Conservation (phyloP, 2,888 invertebrate genomes). For the Temnothorax rugatulus region DNA sequence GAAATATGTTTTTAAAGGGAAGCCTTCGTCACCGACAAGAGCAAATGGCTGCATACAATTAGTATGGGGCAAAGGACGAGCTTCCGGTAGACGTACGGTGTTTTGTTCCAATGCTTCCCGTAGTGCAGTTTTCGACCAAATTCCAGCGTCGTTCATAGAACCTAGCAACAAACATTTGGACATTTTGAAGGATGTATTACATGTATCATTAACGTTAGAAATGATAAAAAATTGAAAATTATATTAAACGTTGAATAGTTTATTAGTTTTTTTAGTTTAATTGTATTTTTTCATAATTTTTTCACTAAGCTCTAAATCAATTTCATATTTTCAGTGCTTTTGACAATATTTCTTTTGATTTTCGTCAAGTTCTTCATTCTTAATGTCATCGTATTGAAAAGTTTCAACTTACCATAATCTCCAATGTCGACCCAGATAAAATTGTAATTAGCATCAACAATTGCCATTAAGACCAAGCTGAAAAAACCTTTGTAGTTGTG, state of each 20-base stretch:
- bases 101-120: not conserved
- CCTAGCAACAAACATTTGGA: not conserved
- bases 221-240: no score
- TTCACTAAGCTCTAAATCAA: no score
- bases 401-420: slow-evolving; percentile 5
- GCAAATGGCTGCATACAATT: not conserved
- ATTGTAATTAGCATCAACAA: not conserved
- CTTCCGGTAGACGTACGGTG: not conserved
- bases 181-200: no score
- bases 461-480: slow-evolving; percentile 1
- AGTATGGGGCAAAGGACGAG: not conserved
- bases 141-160: slow-evolving; percentile 2
- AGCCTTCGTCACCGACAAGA: not conserved
- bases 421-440: not conserved
- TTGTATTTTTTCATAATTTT: not conserved
- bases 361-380: no score
- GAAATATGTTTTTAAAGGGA: not conserved
- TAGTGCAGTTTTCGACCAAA: slow-evolving; percentile 1
- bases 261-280: not conserved
- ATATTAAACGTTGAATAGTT: not conserved
- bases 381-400: no score
- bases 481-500: slow-evolving; percentile 7
- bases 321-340: no score
- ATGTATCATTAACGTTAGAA: no score
- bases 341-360: no score